Conservation (phyloP, 2,797 vertebrate species). For the Loriculus beryllinus region DNA sequence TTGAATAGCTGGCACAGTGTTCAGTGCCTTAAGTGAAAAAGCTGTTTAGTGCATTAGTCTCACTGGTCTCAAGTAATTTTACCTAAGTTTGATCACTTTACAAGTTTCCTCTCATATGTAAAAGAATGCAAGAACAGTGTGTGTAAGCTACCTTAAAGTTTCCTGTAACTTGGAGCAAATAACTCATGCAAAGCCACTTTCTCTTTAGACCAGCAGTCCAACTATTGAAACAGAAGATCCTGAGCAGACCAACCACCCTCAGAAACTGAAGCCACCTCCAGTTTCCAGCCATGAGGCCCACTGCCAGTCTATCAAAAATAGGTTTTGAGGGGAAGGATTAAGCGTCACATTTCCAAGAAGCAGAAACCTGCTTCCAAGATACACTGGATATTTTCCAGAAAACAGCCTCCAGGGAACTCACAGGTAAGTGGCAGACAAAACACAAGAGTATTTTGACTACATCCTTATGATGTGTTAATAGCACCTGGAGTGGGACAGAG, state of each 20-base stretch:
- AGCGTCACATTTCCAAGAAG: constrained; percentile 15
- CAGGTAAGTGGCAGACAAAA: constrained; percentile 36
- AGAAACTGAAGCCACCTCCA: background rate
- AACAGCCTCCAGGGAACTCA: background rate
- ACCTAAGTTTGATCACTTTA: constrained; percentile 43
- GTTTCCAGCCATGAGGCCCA: background rate
- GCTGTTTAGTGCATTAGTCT: constrained; percentile 49
- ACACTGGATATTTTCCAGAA: constrained; percentile 13
- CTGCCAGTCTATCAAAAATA: background rate
- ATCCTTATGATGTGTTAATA: constrained; percentile 7
- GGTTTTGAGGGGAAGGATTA: background rate
- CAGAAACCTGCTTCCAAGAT: background rate
- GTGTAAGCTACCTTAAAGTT: constrained; percentile 15
- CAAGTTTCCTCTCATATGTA: constrained; percentile 40
- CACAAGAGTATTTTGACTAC: background rate
- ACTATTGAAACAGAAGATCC: background rate
- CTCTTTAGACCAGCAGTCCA: background rate
- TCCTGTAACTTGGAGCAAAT: background rate
- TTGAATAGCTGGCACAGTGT: constrained; percentile 15
- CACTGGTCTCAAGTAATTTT: constrained; percentile 25
- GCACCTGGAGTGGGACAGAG: background rate
- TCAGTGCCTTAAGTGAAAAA: constrained; percentile 19
- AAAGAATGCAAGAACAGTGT: constrained; percentile 40
- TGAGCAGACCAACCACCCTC: background rate
- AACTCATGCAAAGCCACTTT: background rate